phyloP scores from a whole-genome alignment of 2,113 vertebrate genomes.

The Tragulus kanchil region DNA sequence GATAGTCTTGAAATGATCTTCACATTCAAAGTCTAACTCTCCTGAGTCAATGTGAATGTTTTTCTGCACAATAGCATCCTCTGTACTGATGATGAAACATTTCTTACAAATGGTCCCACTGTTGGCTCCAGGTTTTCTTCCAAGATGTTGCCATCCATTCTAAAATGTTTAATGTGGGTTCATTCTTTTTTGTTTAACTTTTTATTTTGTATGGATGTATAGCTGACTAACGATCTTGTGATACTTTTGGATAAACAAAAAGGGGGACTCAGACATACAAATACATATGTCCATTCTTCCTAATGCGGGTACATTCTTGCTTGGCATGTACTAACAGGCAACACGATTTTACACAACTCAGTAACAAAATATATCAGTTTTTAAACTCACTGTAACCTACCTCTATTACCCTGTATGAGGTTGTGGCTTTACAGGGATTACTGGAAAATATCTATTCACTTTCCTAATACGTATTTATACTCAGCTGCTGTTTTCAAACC shows the following conservation, averaged over 20 bases:
- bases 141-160: neutral
- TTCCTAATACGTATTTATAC: neutral
- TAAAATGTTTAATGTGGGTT: neutral
- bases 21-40: neutral
- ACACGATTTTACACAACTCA: neutral
- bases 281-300: neutral
- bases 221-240: neutral
- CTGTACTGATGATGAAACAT: neutral
- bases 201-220: neutral
- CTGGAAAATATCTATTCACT: neutral
- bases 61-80: neutral
- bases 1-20: neutral
- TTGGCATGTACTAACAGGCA: neutral
- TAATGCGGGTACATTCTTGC: neutral
- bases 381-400: neutral
- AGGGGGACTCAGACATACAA: neutral
- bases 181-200: neutral
- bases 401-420: neutral
- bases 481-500: neutral
- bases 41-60: neutral
- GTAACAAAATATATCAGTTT: constrained; percentile 6
- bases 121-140: neutral
- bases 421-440: neutral
- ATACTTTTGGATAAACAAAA: neutral
- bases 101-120: neutral